A percentile compares a stretch with the other conserved stretches of the same genome.
These are phyloP conservation scores for Deroplatys truncata DNA, from an alignment of 2,888 invertebrate genomes.

Conservation along the genomic window DNA sequence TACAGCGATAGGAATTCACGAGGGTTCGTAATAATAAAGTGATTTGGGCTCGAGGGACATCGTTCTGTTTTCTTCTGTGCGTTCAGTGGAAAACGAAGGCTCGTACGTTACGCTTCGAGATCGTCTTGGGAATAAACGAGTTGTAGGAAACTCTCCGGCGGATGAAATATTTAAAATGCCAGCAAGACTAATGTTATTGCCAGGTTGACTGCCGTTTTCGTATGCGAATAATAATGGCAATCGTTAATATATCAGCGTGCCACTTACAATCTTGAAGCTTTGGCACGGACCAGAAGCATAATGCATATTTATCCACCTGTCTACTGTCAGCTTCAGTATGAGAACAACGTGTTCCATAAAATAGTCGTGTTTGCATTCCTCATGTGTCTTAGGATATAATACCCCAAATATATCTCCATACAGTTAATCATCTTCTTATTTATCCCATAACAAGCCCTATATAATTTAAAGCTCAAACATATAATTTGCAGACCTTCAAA, in stretches of 20 bases:
- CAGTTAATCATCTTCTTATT: no score
- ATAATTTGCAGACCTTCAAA: no score
- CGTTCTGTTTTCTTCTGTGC: not conserved
- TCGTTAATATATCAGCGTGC: not conserved
- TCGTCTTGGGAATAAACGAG: not conserved
- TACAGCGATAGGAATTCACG: not conserved
- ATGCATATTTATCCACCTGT: no score
- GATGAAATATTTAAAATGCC: not conserved
- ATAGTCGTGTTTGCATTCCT: no score
- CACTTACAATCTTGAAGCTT: no score
- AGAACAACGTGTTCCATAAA: no score
- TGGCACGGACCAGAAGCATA: no score
- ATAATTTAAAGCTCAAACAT: no score
- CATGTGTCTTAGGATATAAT: no score
- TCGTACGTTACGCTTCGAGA: not conserved
- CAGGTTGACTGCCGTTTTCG: not conserved
- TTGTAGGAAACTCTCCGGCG: not conserved
- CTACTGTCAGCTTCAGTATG: no score
- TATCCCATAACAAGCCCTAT: no score
- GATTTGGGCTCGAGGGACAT: not conserved
- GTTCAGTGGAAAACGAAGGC: not conserved
- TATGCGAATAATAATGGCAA: not conserved
- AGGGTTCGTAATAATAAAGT: not conserved
- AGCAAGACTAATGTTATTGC: not conserved
- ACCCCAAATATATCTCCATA: no score